Conservation (phyloP, 1,140 invertebrate genomes). For the Aphelinus atriplicis region DNA sequence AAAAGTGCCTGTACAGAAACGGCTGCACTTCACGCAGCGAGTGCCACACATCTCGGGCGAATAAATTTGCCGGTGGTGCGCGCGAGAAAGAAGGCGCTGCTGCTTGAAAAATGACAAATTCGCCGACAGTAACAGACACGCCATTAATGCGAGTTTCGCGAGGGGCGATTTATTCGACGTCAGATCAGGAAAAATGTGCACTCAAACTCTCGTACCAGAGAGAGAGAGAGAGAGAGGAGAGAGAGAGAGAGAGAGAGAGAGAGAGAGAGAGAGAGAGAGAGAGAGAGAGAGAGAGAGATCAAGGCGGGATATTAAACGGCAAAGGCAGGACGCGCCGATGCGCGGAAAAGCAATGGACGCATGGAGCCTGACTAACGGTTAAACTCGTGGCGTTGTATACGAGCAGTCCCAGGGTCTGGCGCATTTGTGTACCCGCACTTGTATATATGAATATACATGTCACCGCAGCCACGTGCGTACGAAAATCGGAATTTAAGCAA, state of each 20-base stretch:
- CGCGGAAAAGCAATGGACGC: slow-evolving; percentile 35
- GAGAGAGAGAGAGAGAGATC: slow-evolving; percentile 38
- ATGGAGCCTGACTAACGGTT: slow-evolving; percentile 34
- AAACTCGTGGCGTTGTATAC: background rate
- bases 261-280: slow-evolving; percentile 20
- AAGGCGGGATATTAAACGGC: slow-evolving; percentile 28
- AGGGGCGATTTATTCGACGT: slow-evolving; percentile 30
- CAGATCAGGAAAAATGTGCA: slow-evolving; percentile 26
- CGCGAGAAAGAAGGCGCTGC: background rate
- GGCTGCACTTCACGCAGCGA: no score
- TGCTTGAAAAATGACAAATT: slow-evolving; percentile 38
- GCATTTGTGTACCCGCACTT: background rate
- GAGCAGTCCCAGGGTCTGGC: no score
- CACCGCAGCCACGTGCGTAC: background rate
- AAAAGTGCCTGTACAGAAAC: no score
- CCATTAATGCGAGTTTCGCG: slow-evolving; percentile 30
- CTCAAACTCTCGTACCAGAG: background rate
- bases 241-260: background rate
- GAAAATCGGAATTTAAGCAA: slow-evolving; percentile 36
- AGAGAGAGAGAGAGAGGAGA: no score
- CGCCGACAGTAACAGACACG: slow-evolving; percentile 35
- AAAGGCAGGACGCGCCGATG: slow-evolving; percentile 24
- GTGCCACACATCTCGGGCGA: no score
- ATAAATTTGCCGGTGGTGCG: no score
- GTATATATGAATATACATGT: background rate